Evolutionary conservation across 2,113 vertebrate species (phyloP).

Genomic region (Nibea coibor): DNA sequence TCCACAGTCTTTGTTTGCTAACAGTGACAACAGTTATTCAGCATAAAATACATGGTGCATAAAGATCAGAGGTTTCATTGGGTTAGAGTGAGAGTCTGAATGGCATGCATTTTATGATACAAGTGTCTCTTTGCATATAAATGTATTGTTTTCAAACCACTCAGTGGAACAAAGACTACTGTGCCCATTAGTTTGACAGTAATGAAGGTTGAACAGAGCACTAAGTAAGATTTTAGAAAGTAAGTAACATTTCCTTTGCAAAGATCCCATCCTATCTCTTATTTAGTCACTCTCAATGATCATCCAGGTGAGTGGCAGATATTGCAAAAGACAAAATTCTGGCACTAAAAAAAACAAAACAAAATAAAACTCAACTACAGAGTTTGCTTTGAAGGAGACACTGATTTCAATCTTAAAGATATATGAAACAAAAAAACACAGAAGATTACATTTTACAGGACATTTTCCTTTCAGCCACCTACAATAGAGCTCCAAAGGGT

Average conservation of each 20-base stretch:
- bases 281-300: conserved; percentile 29
- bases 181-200: conserved; percentile 52
- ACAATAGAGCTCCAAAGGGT: conserved; percentile 47
- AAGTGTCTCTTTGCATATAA: conserved; percentile 77
- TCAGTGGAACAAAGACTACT: conserved; percentile 43
- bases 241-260: conserved; percentile 57
- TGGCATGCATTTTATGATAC: conserved; percentile 79
- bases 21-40: conserved; percentile 76
- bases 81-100: conserved; percentile 68
- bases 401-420: conserved; percentile 22
- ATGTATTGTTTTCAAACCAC: conserved; percentile 62
- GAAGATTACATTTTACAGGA: conserved; percentile 45
- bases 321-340: conserved; percentile 17
- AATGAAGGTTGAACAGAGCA: conserved; percentile 47
- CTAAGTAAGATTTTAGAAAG: conserved; percentile 32
- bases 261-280: conserved; percentile 27
- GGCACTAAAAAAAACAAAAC: background rate
- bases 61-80: conserved; percentile 77
- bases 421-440: conserved; percentile 35
- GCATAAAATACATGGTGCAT: conserved; percentile 79
- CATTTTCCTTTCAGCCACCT: conserved; percentile 46
- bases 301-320: conserved; percentile 24
- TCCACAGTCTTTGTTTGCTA: conserved; percentile 68
- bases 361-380: background rate
- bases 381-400: conserved; percentile 38